Evolutionary conservation across 2,888 invertebrate genomes (phyloP).

Genomic region (Polydrusus cervinus): DNA sequence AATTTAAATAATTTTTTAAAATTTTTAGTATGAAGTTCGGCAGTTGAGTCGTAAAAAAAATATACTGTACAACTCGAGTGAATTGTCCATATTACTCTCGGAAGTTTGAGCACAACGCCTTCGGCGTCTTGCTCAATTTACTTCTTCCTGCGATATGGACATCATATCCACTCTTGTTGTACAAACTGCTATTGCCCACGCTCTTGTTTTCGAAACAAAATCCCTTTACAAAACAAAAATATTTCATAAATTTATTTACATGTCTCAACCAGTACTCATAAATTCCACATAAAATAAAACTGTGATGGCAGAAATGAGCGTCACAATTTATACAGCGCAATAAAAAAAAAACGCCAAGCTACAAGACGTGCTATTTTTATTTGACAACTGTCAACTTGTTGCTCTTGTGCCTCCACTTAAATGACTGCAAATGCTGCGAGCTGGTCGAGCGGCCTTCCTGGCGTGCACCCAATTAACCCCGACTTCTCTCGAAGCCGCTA

Average conservation of each 20-base stretch:
- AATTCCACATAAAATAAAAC: neutral
- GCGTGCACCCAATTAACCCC: slow-evolving; percentile 39
- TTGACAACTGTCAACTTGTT: slow-evolving; percentile 34
- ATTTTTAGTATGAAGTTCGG: no score
- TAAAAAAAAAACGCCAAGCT: neutral
- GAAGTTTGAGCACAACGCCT: no score
- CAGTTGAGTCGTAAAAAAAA: no score
- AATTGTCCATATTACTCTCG: no score
- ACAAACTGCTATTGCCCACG: no score
- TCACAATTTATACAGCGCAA: neutral
- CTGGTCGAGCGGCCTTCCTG: slow-evolving; percentile 1
- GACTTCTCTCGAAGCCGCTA: slow-evolving; percentile 25
- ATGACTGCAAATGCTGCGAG: neutral
- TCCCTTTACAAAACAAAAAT: neutral
- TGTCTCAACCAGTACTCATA: neutral
- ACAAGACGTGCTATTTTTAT: neutral
- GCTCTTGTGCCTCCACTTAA: slow-evolving; percentile 23
- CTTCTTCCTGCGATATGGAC: no score
- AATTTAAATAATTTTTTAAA: no score
- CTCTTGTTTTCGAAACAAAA: no score
- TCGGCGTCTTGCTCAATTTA: no score
- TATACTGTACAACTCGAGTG: no score
- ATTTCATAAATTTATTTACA: neutral
- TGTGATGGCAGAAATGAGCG: neutral
- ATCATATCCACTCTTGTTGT: no score